A percentile compares a stretch with the other conserved stretches of the same genome.
These are phyloP conservation scores for Agrochola macilenta DNA, from an alignment of 2,888 invertebrate genomes.

Conservation along the genomic window DNA sequence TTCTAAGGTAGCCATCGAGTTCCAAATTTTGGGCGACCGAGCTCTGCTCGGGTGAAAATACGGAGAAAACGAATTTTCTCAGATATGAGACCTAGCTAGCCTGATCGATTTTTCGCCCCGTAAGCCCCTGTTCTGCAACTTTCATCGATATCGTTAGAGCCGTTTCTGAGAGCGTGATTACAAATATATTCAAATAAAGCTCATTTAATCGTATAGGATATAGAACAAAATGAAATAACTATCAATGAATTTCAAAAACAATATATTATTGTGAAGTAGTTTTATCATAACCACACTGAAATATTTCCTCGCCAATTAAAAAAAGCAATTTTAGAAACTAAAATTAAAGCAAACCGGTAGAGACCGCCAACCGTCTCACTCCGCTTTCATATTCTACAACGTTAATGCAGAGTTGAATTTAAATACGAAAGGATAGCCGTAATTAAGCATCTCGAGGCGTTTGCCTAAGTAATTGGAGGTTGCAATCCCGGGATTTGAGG, in stretches of 20 bases:
- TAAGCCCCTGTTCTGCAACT: no score
- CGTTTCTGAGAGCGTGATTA: no score
- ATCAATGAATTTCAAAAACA: neutral
- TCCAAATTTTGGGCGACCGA: no score
- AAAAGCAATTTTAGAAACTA: constrained; percentile 10
- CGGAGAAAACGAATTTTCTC: no score
- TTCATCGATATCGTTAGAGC: no score
- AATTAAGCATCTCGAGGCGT: constrained; percentile 79
- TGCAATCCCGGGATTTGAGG: constrained; percentile 76
- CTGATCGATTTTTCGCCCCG: no score
- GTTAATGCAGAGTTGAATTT: constrained; percentile 67
- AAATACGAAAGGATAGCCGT: constrained; percentile 76
- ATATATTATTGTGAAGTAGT: no score
- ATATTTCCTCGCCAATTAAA: neutral
- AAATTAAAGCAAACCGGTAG: neutral
- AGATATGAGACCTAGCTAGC: no score
- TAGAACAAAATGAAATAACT: neutral
- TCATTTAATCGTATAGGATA: no score
- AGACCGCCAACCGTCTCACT: constrained; percentile 4
- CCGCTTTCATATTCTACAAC: constrained; percentile 59
- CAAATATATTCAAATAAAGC: no score
- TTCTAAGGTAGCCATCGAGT: no score
- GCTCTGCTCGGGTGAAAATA: no score
- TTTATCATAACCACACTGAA: neutral
- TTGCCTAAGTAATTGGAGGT: constrained; percentile 83